A percentile compares a stretch with the other conserved stretches of the same genome.
Evolutionary conservation across 2,888 invertebrate species (phyloP).

Genomic region (Hemithea aestivaria): DNA sequence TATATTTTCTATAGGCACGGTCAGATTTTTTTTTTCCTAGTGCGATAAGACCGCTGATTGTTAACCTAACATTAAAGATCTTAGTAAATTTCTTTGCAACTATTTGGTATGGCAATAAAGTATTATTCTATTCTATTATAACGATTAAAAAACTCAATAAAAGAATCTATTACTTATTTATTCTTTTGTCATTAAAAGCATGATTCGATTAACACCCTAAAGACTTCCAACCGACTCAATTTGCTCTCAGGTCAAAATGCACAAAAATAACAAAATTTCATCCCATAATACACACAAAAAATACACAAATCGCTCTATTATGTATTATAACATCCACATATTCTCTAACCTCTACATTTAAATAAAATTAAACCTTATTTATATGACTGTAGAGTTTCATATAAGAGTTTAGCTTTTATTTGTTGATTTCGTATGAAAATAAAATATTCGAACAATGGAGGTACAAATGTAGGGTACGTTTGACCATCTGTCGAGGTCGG

Average conservation of each 20-base stretch:
- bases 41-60: too few species aligned
- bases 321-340: conserved; percentile 18
- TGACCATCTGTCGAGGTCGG: conserved; percentile 56
- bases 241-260: neutral
- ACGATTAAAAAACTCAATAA: too few species aligned
- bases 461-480: conserved; percentile 43
- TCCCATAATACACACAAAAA: conserved; percentile 14
- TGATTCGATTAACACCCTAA: conserved; percentile 6
- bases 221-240: conserved; percentile 1
- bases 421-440: conserved; percentile 35
- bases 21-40: too few species aligned
- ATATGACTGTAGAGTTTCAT: conserved; percentile 2
- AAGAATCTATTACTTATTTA: too few species aligned
- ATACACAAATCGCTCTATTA: conserved; percentile 35
- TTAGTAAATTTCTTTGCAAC: too few species aligned
- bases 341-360: neutral
- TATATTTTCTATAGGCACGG: too few species aligned
- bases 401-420: conserved; percentile 14
- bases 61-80: too few species aligned
- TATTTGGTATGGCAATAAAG: too few species aligned
- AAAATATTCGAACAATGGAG: conserved; percentile 44
- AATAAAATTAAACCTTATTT: conserved; percentile 11
- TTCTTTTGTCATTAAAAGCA: neutral
- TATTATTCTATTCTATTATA: too few species aligned
- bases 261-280: conserved; percentile 4